Evolutionary conservation across 1,140 invertebrate species (phyloP).

Genomic region (Piezodorus guildinii): DNA sequence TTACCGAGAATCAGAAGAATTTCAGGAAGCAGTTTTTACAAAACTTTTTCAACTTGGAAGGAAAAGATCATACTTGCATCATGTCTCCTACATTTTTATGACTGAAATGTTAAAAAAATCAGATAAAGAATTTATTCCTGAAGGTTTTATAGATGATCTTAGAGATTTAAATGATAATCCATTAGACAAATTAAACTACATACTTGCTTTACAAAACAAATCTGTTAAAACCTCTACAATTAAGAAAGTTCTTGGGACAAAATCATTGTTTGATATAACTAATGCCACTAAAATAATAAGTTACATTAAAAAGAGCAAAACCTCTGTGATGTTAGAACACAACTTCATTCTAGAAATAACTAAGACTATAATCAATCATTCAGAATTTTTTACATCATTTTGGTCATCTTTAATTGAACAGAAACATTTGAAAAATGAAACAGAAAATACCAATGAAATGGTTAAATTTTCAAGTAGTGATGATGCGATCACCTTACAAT

Average conservation of each 20-base stretch:
- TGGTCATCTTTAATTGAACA: not conserved
- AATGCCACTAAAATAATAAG: not conserved
- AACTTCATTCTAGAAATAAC: not conserved
- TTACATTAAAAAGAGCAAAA: not conserved
- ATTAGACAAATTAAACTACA: not conserved
- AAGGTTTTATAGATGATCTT: slow-evolving; percentile 1
- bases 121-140: not conserved
- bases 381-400: not conserved
- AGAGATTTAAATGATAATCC: not conserved
- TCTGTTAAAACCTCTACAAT: not conserved
- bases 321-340: not conserved
- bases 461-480: too few species aligned
- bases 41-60: not conserved
- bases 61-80: slow-evolving; percentile 7
- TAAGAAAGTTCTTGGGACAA: not conserved
- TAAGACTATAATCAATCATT: not conserved
- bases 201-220: not conserved
- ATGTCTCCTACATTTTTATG: not conserved
- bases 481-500: not conserved
- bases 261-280: not conserved
- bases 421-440: not conserved
- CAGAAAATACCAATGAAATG: not conserved
- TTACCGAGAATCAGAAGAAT: not conserved
- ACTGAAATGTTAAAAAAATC: not conserved
- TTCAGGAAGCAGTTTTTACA: not conserved